Percentiles rank a stretch among this genome's conserved stretches.
Evolutionary conservation across 2,113 vertebrate species (phyloP).

Genomic region (Dicerorhinus sumatrensis): DNA sequence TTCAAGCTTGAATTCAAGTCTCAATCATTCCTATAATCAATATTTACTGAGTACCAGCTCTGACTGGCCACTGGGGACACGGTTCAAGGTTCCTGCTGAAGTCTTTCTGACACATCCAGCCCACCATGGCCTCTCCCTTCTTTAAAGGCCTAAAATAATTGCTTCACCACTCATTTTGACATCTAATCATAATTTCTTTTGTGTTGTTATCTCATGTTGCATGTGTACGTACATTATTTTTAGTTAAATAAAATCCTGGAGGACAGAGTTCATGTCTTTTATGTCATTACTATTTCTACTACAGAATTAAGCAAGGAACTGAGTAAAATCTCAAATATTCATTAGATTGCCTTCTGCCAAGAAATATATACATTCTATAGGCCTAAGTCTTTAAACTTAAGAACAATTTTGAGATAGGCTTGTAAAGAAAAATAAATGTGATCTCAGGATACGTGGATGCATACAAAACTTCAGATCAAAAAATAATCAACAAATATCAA

Average conservation of each 20-base stretch:
- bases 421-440: slow-evolving; percentile 51
- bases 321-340: slow-evolving; percentile 24
- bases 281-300: background rate
- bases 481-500: slow-evolving; percentile 46
- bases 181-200: background rate
- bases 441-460: background rate
- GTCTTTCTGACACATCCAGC: background rate
- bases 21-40: slow-evolving; percentile 21
- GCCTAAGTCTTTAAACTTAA: background rate
- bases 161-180: background rate
- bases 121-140: background rate
- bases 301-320: slow-evolving; percentile 17
- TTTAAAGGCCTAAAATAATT: background rate
- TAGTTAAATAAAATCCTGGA: slow-evolving; percentile 25
- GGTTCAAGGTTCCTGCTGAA: background rate
- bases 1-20: slow-evolving; percentile 26
- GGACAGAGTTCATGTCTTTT: slow-evolving; percentile 12
- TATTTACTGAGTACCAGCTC: background rate
- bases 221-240: background rate
- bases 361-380: background rate
- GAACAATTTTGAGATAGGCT: slow-evolving; percentile 34
- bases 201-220: background rate
- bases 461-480: background rate
- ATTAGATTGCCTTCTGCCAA: background rate
- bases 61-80: background rate